Conservation (phyloP, 2,113 vertebrate genomes). For the Odontophorus gujanensis region DNA sequence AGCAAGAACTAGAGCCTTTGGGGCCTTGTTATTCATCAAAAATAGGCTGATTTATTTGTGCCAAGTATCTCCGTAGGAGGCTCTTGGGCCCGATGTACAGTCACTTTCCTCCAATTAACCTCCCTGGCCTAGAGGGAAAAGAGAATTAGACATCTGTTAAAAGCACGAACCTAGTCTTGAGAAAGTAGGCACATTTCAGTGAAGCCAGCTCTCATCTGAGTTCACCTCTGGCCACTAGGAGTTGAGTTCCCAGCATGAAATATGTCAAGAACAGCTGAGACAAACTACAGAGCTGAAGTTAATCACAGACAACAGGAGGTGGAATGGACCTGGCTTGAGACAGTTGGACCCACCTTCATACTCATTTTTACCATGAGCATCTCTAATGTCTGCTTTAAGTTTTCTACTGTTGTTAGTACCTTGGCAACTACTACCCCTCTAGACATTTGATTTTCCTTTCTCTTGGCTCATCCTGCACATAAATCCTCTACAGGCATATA, state of each 20-base stretch:
- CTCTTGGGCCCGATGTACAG: constrained; percentile 61
- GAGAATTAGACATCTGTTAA: constrained; percentile 72
- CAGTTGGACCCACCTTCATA: not conserved
- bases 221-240: constrained; percentile 55
- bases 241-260: constrained; percentile 38
- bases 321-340: not conserved
- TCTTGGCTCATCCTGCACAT: not conserved
- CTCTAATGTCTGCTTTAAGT: not conserved
- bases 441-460: not conserved
- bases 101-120: constrained; percentile 71
- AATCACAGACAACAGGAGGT: not conserved
- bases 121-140: constrained; percentile 55
- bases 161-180: constrained; percentile 52
- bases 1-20: constrained; percentile 61
- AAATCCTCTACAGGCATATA: not conserved
- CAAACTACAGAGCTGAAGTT: not conserved
- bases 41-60: constrained; percentile 66
- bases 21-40: constrained; percentile 69
- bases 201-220: constrained; percentile 45
- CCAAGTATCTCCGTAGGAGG: constrained; percentile 61
- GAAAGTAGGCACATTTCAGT: constrained; percentile 52
- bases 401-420: not conserved
- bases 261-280: not conserved
- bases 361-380: not conserved
- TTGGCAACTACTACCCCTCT: not conserved